phyloP scores from a whole-genome alignment of 2,797 vertebrate genomes.

The Mergus octosetaceus region DNA sequence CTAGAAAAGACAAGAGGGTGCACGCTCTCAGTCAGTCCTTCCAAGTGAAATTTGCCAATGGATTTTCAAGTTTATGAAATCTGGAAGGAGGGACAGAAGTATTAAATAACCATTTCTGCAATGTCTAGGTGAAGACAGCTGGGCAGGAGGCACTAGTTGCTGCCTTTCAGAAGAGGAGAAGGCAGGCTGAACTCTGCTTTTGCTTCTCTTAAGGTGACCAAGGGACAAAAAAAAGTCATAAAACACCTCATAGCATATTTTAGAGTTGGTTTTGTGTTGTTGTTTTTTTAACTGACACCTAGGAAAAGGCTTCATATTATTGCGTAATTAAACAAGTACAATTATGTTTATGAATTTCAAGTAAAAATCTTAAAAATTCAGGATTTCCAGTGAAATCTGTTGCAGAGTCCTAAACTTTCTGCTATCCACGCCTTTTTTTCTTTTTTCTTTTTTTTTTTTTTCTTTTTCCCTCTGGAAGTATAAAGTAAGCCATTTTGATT shows the following conservation, averaged over 20 bases:
- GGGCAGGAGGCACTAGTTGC: neutral
- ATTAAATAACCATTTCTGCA: neutral
- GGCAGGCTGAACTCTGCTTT: neutral
- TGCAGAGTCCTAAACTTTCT: neutral
- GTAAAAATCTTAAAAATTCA: neutral
- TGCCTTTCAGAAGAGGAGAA: neutral
- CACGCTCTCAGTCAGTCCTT: accelerated
- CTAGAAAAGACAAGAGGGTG: neutral
- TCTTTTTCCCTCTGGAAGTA: too few species aligned
- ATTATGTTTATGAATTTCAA: neutral
- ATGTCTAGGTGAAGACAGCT: neutral
- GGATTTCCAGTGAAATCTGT: neutral
- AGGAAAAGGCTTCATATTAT: accelerated
- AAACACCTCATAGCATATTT: accelerated
- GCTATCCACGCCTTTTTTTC: neutral
- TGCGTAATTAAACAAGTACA: neutral
- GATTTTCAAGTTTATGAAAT: neutral
- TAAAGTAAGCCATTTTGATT: neutral
- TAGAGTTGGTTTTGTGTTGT: neutral
- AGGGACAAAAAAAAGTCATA: neutral
- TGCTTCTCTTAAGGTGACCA: neutral
- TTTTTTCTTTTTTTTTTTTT: neutral
- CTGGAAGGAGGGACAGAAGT: neutral
- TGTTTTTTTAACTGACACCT: neutral
- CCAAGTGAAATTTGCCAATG: neutral